phyloP scores from a whole-genome alignment of 2,113 vertebrate species.

The Hippocampus zosterae region DNA sequence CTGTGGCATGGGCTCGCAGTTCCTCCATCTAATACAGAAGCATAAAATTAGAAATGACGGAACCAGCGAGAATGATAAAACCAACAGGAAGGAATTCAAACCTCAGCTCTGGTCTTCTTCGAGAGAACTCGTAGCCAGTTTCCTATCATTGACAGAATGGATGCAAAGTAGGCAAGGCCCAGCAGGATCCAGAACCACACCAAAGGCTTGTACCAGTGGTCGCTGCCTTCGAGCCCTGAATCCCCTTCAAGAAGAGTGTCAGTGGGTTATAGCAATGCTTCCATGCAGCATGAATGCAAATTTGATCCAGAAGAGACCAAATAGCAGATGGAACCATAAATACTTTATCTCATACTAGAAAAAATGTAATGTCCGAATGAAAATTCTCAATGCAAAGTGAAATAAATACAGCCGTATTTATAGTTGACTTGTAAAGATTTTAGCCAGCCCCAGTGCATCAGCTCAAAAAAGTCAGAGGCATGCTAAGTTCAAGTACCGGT shows the following conservation, averaged over 20 bases:
- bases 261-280: neutral
- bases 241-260: conserved; percentile 48
- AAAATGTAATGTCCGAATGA: conserved; percentile 43
- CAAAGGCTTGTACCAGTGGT: conserved; percentile 82
- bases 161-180: conserved; percentile 88
- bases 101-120: conserved; percentile 81
- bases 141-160: conserved; percentile 86
- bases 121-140: conserved; percentile 87
- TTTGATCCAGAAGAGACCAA: conserved; percentile 4
- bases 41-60: conserved; percentile 4
- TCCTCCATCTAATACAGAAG: conserved; percentile 78
- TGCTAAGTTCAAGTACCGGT: no score
- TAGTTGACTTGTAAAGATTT: conserved; percentile 34
- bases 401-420: conserved; percentile 39
- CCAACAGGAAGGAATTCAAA: conserved; percentile 23
- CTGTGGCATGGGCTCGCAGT: conserved; percentile 82
- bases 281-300: conserved; percentile 17
- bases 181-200: conserved; percentile 92
- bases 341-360: conserved; percentile 40
- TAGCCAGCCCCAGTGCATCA: conserved; percentile 3
- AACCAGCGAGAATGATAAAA: neutral
- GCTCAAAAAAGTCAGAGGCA: conserved; percentile 23
- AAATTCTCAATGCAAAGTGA: conserved; percentile 20
- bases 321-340: no score
- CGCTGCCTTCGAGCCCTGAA: conserved; percentile 51